Evolutionary conservation across 2,113 vertebrate species (phyloP), one percentile per base, ranked within the genome.

Genomic region (Myiozetetes cayanensis): DNA sequence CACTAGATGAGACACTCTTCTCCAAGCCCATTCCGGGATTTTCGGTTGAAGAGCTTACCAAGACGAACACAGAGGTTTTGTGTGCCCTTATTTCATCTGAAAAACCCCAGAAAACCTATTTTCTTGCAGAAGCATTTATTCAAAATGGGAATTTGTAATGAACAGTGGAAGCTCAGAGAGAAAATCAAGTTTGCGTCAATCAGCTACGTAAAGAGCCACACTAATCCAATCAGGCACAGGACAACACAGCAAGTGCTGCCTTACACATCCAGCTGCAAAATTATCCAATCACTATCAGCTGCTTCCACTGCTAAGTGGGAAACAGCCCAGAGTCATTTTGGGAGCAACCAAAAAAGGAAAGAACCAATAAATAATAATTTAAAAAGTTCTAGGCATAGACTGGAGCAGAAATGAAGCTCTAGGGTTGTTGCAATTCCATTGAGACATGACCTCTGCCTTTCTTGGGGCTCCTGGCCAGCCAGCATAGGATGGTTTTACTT

Each of bases 211-310:
- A 90, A 96, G 66, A 85, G 79, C 67, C 58, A 22, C 6, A n/a
- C 21, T 76, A 94, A 96, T 86, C 71, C 83, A 93, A 46, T 72
- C 78, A 83, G 88, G 37, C 68, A 44, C 37, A 70, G 77, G 87
- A 46, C 62, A 80, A 20, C 25, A 6, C 70, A 81, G 66, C 89
- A 74, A 91, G 82, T 28, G 47, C 62, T 85, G 55, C 66, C 78
- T 94, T 82, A 87, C 74, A 93, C 75, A 88, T 78, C 74, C 73
- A 89, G 67, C 70, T 67, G 82, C 88, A 85, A 89, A 95, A 91
- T 77, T 41, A 78, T 43, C 87, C 88, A 77, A 3, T 89, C 70
- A 27, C 31, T 39, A 59, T 87, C 88, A 90, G 82, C 78, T 87
- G 85, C 71, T 82, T 81, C 94, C 88, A 44, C 35, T 92, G 82